These are phyloP conservation scores for Camponotus pennsylvanicus DNA, from an alignment of 1,140 invertebrate species.

Conservation along the genomic window DNA sequence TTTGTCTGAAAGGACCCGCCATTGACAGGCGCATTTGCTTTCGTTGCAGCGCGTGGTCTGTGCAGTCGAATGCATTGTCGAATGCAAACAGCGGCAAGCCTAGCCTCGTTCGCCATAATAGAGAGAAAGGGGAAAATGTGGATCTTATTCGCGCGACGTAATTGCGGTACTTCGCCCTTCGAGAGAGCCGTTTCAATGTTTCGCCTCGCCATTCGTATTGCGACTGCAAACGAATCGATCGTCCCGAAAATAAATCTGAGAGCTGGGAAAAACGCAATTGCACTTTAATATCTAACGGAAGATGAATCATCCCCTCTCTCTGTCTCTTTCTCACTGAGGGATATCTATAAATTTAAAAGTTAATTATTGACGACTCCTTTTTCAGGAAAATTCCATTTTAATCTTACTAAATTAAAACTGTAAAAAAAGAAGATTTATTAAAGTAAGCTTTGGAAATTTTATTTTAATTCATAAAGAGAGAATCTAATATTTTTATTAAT, in stretches of 20 bases:
- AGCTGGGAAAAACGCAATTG: not conserved
- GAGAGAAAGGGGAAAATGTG: not conserved
- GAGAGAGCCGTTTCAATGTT: constrained; percentile 19
- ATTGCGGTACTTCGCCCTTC: constrained; percentile 14
- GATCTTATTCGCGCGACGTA: constrained; percentile 41
- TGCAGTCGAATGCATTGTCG: constrained; percentile 38
- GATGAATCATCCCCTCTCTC: too few species aligned
- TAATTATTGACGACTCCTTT: not conserved
- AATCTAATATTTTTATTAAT: not conserved
- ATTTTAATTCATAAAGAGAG: not conserved
- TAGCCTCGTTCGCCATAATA: constrained; percentile 26
- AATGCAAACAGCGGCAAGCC: constrained; percentile 13
- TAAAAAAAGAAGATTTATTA: not conserved
- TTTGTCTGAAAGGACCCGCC: constrained; percentile 51
- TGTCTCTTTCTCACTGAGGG: not conserved
- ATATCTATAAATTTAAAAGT: not conserved
- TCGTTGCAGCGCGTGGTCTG: not conserved
- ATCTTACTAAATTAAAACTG: not conserved
- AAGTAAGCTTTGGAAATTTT: not conserved
- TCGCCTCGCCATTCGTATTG: not conserved
- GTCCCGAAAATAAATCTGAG: constrained; percentile 1
- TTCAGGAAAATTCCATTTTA: not conserved
- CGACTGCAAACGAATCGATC: not conserved
- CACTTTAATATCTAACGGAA: not conserved
- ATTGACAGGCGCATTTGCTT: constrained; percentile 41